phyloP scores from a whole-genome alignment of 2,113 vertebrate genomes.

The Tonatia bakeri region DNA sequence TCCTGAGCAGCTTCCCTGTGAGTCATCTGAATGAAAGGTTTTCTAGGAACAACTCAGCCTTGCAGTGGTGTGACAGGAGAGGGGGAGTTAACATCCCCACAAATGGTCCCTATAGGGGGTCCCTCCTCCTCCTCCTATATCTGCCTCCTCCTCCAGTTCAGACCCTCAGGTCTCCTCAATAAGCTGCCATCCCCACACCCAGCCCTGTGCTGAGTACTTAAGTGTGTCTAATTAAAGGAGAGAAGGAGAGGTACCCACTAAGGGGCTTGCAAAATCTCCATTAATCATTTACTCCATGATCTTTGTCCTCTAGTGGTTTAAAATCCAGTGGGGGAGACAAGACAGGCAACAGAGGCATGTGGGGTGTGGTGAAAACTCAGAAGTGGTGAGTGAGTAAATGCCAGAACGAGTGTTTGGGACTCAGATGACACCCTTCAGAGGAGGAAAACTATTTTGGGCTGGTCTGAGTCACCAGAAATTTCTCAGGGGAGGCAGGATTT shows the following conservation, averaged over 20 bases:
- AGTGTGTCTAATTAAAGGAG: not conserved
- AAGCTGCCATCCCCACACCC: fast-evolving
- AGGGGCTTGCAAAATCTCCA: not conserved
- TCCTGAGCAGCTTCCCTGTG: not conserved
- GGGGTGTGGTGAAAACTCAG: not conserved
- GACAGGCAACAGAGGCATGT: not conserved
- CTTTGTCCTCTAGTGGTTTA: not conserved
- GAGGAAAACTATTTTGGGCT: not conserved
- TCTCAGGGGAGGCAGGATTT: not conserved
- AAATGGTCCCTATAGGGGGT: not conserved
- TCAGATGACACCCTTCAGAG: not conserved
- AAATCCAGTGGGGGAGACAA: not conserved
- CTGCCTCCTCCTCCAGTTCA: not conserved
- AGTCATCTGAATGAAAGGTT: not conserved
- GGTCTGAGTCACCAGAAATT: not conserved
- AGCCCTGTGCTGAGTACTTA: not conserved
- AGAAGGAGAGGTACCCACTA: not conserved
- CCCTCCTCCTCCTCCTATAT: not conserved
- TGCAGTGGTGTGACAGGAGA: not conserved
- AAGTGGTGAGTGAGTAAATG: not conserved
- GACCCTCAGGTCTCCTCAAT: not conserved
- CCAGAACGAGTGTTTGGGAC: not conserved
- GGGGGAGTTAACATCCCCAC: not conserved
- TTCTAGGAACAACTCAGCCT: not conserved
- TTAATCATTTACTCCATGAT: not conserved